Evolutionary conservation across 1,140 invertebrate genomes (phyloP).

Genomic region (Acarapis woodi): DNA sequence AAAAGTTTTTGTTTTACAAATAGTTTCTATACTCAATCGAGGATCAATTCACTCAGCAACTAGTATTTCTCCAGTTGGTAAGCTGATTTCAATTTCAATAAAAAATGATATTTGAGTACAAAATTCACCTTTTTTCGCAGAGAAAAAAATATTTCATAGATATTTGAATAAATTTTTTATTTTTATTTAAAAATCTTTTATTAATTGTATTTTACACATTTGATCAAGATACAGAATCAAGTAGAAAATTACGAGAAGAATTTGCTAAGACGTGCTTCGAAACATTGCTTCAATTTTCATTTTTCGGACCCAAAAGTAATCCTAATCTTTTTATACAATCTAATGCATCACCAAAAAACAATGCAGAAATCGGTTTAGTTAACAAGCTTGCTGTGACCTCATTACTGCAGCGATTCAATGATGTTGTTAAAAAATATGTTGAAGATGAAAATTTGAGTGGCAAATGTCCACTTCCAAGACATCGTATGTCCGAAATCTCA

Average conservation of each 20-base stretch:
- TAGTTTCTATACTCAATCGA: conserved; percentile 64
- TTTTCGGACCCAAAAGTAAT: conserved; percentile 16
- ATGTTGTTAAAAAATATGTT: conserved; percentile 58
- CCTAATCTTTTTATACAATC: conserved; percentile 11
- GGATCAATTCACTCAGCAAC: conserved; percentile 76
- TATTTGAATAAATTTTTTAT: background rate
- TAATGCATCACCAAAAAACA: background rate
- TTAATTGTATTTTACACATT: background rate
- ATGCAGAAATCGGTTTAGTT: conserved; percentile 27
- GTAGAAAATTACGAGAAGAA: conserved; percentile 56
- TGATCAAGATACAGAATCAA: conserved; percentile 44
- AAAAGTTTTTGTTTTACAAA: conserved; percentile 49
- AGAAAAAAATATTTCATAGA: no score
- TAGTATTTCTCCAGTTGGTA: conserved; percentile 20
- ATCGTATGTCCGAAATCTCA: conserved; percentile 73
- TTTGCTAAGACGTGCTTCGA: conserved; percentile 89
- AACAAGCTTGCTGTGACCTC: conserved; percentile 64
- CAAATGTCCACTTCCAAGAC: conserved; percentile 66
- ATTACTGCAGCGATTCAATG: conserved; percentile 63
- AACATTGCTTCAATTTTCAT: conserved; percentile 72
- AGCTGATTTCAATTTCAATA: conserved; percentile 5
- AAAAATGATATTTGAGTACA: no score
- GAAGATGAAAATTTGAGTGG: conserved; percentile 60
- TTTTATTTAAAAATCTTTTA: conserved; percentile 1
- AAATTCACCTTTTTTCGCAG: no score